Base-by-base conservation (phyloP, 2,888 invertebrate genomes). In the Agonopterix arenella region DNA sequence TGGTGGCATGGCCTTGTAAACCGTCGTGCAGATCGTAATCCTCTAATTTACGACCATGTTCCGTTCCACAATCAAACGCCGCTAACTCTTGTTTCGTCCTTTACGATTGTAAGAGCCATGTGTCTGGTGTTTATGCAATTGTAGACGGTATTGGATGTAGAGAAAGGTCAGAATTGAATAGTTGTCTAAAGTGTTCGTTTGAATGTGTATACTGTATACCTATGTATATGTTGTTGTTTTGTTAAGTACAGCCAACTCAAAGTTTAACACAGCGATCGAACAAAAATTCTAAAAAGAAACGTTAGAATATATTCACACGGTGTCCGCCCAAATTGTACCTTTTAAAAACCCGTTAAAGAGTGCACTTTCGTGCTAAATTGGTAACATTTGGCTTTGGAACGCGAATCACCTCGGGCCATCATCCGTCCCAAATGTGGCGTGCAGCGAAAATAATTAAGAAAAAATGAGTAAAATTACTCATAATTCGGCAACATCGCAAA, bases 51-150 rank as follows among this genome's bases (percentile, higher is more conserved):
- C 50, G 48, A 46, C 55, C 72, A 71, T 73, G 59, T 57, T 57
- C 57, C 61, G 55, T 52, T 55, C 60, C 62, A 68, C 66, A 67
- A 65, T 64, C 65, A 65, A 63, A 68, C 55, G 62, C 65, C 65
- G 66, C 66, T 28, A 28, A 59, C 42, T 49, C 46, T 49, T 52
- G 51, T 46, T 48, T 28, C 44, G 40, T 46, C 50, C 50, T 44
- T 44, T 44, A 11, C 43, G 42, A 44, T 40, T 42, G 44, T 28
- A 36, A 11, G 40, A n/a, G 9, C 9, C 40, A n/a, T 40, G 10
- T n/a, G 40, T 40, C 40, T n/a, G 9, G n/a, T n/a, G 9, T 9
- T 40, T 40, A n/a, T 40, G 9, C n/a, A n/a, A 40, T 40, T 40
- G 40, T 40, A 40, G n/a, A n/a, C 40, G 40, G 40, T n/a, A 40